A percentile compares a stretch with the other conserved stretches of the same genome.
Conservation (phyloP, 2,113 vertebrate species). For the Redunca redunca region DNA sequence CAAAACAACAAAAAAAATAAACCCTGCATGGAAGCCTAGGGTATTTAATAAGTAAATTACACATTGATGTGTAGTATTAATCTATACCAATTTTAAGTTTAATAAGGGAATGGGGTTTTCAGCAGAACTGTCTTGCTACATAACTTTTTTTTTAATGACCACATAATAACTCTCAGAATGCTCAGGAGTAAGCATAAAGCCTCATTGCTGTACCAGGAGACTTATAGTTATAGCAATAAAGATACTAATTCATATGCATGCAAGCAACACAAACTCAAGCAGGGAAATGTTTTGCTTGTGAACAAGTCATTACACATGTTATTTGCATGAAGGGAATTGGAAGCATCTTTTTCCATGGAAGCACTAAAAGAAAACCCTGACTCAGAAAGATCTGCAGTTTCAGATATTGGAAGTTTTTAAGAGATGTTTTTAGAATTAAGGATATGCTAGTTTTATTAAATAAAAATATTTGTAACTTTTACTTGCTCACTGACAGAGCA, state of each 20-base stretch:
- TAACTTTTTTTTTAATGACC: background rate
- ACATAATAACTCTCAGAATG: background rate
- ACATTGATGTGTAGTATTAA: constrained; percentile 37
- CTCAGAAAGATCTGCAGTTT: constrained; percentile 35
- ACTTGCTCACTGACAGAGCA: constrained; percentile 61
- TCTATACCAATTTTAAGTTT: constrained; percentile 17
- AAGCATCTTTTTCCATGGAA: constrained; percentile 11
- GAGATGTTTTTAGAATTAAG: constrained; percentile 59
- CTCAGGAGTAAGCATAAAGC: constrained; percentile 2
- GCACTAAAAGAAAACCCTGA: constrained; percentile 30
- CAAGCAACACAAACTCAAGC: constrained; percentile 30
- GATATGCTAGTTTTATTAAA: constrained; percentile 61
- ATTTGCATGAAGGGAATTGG: constrained; percentile 38
- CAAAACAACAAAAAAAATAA: background rate
- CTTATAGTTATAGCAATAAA: constrained; percentile 28
- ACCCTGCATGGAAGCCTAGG: constrained; percentile 49
- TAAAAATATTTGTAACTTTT: constrained; percentile 66
- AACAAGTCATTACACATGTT: background rate
- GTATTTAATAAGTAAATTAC: constrained; percentile 44
- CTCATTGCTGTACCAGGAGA: constrained; percentile 2
- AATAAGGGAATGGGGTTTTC: constrained; percentile 17
- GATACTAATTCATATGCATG: constrained; percentile 31
- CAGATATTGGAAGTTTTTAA: constrained; percentile 41
- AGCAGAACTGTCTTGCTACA: background rate
- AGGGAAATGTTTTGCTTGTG: constrained; percentile 54